Evolutionary conservation across 1,140 invertebrate genomes (phyloP).

Genomic region (Brachionus koreanus): DNA sequence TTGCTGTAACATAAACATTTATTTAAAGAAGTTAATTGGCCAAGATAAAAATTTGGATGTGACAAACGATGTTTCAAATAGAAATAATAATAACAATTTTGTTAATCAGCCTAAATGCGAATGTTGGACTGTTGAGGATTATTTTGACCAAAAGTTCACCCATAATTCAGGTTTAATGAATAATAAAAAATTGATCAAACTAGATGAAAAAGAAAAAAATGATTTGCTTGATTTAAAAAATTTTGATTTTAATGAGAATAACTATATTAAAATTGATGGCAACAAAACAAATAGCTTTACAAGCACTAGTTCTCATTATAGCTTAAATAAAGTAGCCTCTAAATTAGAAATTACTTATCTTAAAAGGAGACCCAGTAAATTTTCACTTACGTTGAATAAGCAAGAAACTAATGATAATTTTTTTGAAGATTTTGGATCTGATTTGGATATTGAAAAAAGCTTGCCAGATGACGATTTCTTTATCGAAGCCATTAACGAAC

Average conservation of each 20-base stretch:
- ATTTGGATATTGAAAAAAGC: not conserved
- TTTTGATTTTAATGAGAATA: not conserved
- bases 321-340: not conserved
- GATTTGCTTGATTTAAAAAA: not conserved
- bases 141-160: not conserved
- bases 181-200: conserved; percentile 1
- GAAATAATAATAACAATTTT: conserved; percentile 1
- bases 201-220: conserved; percentile 6
- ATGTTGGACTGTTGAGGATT: conserved; percentile 19
- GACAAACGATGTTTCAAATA: not conserved
- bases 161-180: not conserved
- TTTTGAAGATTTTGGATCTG: not conserved
- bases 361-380: not conserved
- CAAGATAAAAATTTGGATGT: not conserved
- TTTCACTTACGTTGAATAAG: not conserved
- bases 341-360: not conserved
- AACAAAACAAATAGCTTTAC: not conserved
- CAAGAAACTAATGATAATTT: not conserved
- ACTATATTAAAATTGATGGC: not conserved
- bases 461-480: not conserved
- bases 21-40: not conserved
- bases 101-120: not conserved
- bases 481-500: not conserved
- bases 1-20: conserved; percentile 15
- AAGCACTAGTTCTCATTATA: not conserved